Conservation (phyloP, 2,113 vertebrate genomes). For the Helogale parvula region DNA sequence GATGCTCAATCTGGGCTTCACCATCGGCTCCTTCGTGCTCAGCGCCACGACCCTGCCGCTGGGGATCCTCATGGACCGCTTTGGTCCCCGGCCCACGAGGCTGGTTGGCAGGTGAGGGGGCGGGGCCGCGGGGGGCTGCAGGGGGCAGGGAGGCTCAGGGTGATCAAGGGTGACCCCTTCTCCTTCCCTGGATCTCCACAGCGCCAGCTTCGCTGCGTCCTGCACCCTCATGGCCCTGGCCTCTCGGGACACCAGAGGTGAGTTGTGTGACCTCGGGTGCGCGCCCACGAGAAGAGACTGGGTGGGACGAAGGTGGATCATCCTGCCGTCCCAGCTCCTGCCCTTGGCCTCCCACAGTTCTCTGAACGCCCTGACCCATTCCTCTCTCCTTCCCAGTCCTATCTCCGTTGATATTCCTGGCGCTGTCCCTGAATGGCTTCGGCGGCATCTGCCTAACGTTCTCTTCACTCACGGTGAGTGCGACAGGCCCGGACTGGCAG, state of each 20-base stretch:
- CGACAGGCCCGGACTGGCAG: background rate
- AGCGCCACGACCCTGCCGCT: slow-evolving; percentile 93
- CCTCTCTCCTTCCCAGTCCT: slow-evolving; percentile 83
- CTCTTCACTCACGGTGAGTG: slow-evolving; percentile 94
- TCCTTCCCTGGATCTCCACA: slow-evolving; percentile 66
- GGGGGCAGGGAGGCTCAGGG: background rate
- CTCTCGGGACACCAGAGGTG: slow-evolving; percentile 86
- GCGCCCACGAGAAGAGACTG: background rate
- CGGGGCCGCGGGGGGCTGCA: rapidly evolving
- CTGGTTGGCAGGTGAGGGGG: slow-evolving; percentile 90
- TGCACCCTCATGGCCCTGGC: slow-evolving; percentile 91
- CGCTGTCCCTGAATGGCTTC: slow-evolving; percentile 93
- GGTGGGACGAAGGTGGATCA: background rate
- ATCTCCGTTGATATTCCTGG: slow-evolving; percentile 92
- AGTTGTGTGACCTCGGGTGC: slow-evolving; percentile 47
- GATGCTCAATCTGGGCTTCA: slow-evolving; percentile 95
- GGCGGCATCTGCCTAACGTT: slow-evolving; percentile 96
- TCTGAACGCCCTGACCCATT: background rate
- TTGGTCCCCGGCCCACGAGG: slow-evolving; percentile 91
- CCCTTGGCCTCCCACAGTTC: background rate
- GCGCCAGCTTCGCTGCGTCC: slow-evolving; percentile 89
- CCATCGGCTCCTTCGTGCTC: slow-evolving; percentile 93
- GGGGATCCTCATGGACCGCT: slow-evolving; percentile 94
- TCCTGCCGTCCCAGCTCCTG: background rate
- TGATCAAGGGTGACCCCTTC: rapidly evolving